These are phyloP conservation scores for Cyclura pinguis DNA, from an alignment of 2,797 vertebrate species.

Conservation along the genomic window DNA sequence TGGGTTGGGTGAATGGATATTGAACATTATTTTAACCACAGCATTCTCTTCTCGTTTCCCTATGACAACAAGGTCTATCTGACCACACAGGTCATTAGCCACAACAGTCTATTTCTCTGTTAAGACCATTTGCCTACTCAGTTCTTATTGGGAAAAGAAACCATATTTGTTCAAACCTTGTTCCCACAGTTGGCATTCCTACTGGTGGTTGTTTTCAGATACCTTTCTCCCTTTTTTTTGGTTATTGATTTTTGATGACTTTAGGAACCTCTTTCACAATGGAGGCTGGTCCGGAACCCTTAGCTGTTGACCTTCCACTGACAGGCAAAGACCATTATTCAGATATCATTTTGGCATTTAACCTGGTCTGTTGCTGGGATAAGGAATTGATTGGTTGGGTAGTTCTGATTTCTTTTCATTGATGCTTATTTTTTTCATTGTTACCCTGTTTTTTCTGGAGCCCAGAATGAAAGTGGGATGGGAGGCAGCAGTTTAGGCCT, in stretches of 20 bases:
- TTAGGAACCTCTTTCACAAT: background rate
- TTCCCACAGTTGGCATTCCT: background rate
- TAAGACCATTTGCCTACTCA: background rate
- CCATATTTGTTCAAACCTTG: background rate
- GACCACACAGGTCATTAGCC: background rate
- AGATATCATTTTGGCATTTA: too few relatives aligned
- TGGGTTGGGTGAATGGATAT: background rate
- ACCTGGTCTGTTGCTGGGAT: too few relatives aligned
- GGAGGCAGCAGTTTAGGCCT: too few relatives aligned
- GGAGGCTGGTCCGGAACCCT: too few relatives aligned
- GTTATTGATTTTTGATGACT: background rate
- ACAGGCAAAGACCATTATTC: too few relatives aligned
- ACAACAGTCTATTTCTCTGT: background rate
- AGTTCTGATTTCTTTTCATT: too few relatives aligned
- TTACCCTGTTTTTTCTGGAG: too few relatives aligned
- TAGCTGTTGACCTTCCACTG: too few relatives aligned
- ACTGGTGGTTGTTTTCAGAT: background rate
- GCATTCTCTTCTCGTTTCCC: background rate
- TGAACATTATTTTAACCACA: background rate
- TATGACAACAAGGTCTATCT: background rate
- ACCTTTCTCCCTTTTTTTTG: background rate
- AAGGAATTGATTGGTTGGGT: too few relatives aligned
- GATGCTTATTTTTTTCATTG: too few relatives aligned
- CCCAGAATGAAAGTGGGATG: too few relatives aligned
- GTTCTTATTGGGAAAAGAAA: background rate